Percentiles rank a stretch among this genome's conserved stretches.
Conservation (phyloP, 2,888 invertebrate genomes). For the Nysson spinosus region DNA sequence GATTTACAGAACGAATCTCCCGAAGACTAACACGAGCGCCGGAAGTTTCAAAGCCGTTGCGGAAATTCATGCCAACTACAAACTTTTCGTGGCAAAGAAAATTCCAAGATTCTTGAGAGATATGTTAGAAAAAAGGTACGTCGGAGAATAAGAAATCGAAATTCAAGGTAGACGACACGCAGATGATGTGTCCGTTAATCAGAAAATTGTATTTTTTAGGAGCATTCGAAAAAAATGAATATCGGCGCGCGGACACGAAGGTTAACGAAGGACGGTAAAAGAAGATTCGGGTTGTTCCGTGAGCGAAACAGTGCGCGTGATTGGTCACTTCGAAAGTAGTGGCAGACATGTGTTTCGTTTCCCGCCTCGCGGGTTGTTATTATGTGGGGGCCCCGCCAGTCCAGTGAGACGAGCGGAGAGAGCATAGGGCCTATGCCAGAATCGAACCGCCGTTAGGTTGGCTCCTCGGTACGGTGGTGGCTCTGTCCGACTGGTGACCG, state of each 20-base stretch:
- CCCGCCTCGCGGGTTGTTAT: conserved; percentile 73
- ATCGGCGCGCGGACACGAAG: conserved; percentile 21
- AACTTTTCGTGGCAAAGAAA: not conserved
- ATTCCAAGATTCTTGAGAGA: not conserved
- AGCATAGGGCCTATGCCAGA: conserved; percentile 66
- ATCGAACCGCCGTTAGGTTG: conserved; percentile 71
- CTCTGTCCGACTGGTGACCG: conserved; percentile 69
- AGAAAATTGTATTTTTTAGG: not conserved
- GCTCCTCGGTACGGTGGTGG: conserved; percentile 64
- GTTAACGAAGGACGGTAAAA: conserved; percentile 29
- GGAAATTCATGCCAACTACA: conserved; percentile 27
- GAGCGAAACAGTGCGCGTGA: conserved; percentile 42
- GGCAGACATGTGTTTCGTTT: conserved; percentile 74
- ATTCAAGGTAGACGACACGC: not conserved
- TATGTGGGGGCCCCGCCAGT: conserved; percentile 68
- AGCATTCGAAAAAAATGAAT: conserved; percentile 20
- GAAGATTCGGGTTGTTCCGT: conserved; percentile 28
- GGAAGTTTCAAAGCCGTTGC: conserved; percentile 31
- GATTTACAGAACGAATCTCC: conserved; percentile 8
- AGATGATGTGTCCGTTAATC: not conserved
- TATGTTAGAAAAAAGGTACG: not conserved
- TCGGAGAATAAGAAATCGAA: not conserved
- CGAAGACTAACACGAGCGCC: conserved; percentile 34
- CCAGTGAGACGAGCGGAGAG: conserved; percentile 55
- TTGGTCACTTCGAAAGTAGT: conserved; percentile 75